Percentiles rank a stretch among this genome's conserved stretches.
phyloP scores from a whole-genome alignment of 2,888 invertebrate species.

The Helleia helle region DNA sequence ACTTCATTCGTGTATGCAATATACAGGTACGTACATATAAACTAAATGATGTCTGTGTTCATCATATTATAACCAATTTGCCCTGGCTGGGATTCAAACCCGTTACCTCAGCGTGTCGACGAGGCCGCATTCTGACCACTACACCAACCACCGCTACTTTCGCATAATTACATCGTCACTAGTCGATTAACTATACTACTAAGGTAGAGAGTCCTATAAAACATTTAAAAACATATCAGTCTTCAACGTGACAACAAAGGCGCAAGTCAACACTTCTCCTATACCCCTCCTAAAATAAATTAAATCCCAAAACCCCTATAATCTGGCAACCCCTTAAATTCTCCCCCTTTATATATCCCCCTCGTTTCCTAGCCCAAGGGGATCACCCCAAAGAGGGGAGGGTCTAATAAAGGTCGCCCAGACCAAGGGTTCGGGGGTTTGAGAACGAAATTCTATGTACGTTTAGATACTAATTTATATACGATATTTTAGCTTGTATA shows the following conservation, averaged over 20 bases:
- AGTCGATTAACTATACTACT: too few relatives aligned
- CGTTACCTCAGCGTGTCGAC: too few relatives aligned
- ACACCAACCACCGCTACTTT: too few relatives aligned
- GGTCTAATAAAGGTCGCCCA: constrained; percentile 43
- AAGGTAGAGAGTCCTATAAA: too few relatives aligned
- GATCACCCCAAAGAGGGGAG: constrained; percentile 47
- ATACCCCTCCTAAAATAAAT: constrained; percentile 48
- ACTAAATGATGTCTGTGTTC: too few relatives aligned
- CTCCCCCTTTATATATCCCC: constrained; percentile 24
- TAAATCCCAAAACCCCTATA: constrained; percentile 43
- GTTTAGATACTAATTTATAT: not conserved
- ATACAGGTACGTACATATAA: too few relatives aligned
- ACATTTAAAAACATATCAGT: too few relatives aligned
- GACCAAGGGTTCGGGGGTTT: constrained; percentile 9
- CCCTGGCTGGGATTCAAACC: too few relatives aligned
- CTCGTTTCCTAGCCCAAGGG: constrained; percentile 43
- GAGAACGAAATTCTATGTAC: not conserved
- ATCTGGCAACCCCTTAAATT: constrained; percentile 23
- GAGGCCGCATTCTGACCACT: too few relatives aligned
- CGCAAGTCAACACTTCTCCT: constrained; percentile 21
- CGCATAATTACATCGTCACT: too few relatives aligned
- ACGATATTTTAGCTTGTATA: not conserved
- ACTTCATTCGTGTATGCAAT: too few relatives aligned
- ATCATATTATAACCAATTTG: too few relatives aligned
- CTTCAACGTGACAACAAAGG: not conserved